Conservation (phyloP, 2,888 invertebrate species). For the Nephrotoma appendiculata region DNA sequence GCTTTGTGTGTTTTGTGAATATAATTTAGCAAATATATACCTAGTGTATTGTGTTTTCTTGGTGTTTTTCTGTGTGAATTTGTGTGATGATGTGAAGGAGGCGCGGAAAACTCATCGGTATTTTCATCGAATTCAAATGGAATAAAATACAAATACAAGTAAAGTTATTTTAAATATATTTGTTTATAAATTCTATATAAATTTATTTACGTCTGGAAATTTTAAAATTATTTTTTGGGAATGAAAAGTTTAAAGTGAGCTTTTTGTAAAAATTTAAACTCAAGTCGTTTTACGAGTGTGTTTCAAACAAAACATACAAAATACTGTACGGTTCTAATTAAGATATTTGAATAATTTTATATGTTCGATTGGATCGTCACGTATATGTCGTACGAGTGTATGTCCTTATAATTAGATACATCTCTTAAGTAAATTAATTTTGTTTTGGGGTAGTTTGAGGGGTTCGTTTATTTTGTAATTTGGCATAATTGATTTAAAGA, state of each 20-base stretch:
- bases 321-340: background rate
- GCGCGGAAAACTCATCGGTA: background rate
- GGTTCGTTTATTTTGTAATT: background rate
- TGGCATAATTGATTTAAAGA: background rate
- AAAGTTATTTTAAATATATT: background rate
- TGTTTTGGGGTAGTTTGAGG: background rate
- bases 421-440: background rate
- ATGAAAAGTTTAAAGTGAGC: background rate
- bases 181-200: background rate
- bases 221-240: background rate
- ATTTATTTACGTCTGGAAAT: background rate
- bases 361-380: background rate
- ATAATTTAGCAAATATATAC: background rate
- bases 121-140: background rate
- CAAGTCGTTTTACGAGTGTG: background rate
- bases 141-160: background rate
- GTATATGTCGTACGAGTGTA: background rate
- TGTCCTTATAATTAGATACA: background rate
- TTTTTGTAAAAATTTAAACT: background rate
- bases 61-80: background rate
- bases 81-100: background rate
- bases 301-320: background rate
- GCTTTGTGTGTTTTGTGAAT: background rate
- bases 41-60: background rate
- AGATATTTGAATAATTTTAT: background rate